Evolutionary conservation across 2,797 vertebrate genomes (phyloP), one percentile per base, ranked within the genome.

Genomic region (Labeo calbasu): DNA sequence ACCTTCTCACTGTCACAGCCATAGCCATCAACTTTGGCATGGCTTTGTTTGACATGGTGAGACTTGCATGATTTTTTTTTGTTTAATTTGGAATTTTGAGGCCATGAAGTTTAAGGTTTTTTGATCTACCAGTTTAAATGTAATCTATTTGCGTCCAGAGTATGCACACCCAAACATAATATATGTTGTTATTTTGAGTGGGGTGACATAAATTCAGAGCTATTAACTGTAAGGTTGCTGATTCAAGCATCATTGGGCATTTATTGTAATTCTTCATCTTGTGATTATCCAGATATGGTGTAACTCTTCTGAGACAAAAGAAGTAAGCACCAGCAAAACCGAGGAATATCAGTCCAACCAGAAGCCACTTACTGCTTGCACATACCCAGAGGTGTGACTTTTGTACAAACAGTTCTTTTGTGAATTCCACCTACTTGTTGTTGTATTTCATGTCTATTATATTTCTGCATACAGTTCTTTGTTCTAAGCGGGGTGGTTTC

Each of bases 31-130:
- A 95, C 89, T 94, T 95, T 50, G 88, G 88, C 82, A 83, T 95
- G 84, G 92, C 90, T 50, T 92, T 92, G 3, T 89, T 89, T 53
- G 93, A 95, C 89, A 94, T 94, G 92, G 95, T 96, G 88, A 90
- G 91, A 48, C 11, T 17, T 46, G 4, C 1, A 17, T 43, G 0
- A 2, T n/a, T 55, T 21, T 21, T 73, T 36, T 12, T 25, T 53
- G 25, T 46, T 46, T 9, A 65, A 6, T 6, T 28, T 65, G 14
- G 13, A 63, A 28, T 6, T 8, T 2, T 23, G 57, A 61, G 57
- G 11, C 10, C 57, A 61, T 32, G 28, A 28, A 28, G 28, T 61
- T 50, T 21, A 32, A 0, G 11, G 6, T 15, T 65, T 65, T 63
- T 28, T 28, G 25, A 63, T 36, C 15, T 66, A 17, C 28, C 63